A percentile compares a stretch with the other conserved stretches of the same genome.
These are phyloP conservation scores for Anthonomus grandis DNA, from an alignment of 1,140 invertebrate species.

Conservation along the genomic window DNA sequence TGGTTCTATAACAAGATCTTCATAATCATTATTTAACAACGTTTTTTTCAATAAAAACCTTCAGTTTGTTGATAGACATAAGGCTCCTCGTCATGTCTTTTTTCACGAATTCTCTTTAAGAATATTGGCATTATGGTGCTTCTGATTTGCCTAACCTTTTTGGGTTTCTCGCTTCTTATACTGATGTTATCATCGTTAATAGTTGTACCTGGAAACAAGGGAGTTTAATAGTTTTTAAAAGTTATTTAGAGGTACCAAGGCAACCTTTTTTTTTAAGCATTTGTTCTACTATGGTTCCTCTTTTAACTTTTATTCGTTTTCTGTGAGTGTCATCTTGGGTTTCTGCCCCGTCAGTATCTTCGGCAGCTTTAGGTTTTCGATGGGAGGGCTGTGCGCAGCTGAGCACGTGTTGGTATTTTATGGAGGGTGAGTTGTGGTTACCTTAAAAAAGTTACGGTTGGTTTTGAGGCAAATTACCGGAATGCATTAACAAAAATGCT, in stretches of 20 bases:
- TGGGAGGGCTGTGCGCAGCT: slow-evolving; percentile 22
- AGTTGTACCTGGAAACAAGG: too few relatives aligned
- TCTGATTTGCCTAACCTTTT: slow-evolving; percentile 4
- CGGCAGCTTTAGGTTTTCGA: slow-evolving; percentile 5
- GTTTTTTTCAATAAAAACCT: too few relatives aligned
- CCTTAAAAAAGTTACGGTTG: too few relatives aligned
- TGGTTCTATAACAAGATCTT: too few relatives aligned
- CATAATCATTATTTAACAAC: too few relatives aligned
- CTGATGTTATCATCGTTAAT: too few relatives aligned
- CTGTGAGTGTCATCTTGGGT: neutral
- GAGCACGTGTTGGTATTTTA: slow-evolving; percentile 26
- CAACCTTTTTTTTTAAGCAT: slow-evolving; percentile 6
- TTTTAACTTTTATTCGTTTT: slow-evolving; percentile 1
- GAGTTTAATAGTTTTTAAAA: too few relatives aligned
- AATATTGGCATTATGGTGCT: slow-evolving; percentile 30
- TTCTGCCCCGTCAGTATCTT: neutral
- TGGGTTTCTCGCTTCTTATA: neutral
- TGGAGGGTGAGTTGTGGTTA: neutral
- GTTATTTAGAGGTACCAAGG: too few relatives aligned
- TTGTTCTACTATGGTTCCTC: slow-evolving; percentile 9
- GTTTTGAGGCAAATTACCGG: too few relatives aligned
- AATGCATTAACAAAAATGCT: too few relatives aligned
- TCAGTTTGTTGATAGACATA: too few relatives aligned
- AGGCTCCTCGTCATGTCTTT: neutral
- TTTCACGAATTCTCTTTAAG: slow-evolving; percentile 22